Evolutionary conservation across 2,113 vertebrate genomes (phyloP).

Genomic region (Lasiurus cinereus): DNA sequence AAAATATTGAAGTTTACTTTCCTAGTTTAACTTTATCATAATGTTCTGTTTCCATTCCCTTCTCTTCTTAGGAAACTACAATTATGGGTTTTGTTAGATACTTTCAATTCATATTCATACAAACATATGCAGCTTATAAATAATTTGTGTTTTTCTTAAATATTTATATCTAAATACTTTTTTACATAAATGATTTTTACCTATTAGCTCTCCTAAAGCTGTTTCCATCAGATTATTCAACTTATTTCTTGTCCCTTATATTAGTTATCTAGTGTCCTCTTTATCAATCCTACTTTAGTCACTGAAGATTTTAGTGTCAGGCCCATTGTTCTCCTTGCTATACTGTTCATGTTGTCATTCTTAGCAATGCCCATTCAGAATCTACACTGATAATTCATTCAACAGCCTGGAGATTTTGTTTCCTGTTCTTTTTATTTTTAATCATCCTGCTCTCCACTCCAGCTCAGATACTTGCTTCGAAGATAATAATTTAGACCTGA

Average conservation of each 20-base stretch:
- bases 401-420: not conserved
- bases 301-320: not conserved
- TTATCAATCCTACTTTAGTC: not conserved
- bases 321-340: not conserved
- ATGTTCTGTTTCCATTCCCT: not conserved
- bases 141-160: slow-evolving; percentile 16
- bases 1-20: slow-evolving; percentile 20
- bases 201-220: not conserved
- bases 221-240: not conserved
- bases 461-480: not conserved
- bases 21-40: not conserved
- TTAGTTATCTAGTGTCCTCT: not conserved
- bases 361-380: not conserved
- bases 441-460: not conserved
- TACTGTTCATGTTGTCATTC: not conserved
- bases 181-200: not conserved
- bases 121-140: not conserved
- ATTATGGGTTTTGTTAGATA: not conserved
- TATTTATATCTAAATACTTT: not conserved
- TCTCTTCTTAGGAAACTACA: not conserved
- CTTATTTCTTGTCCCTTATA: not conserved
- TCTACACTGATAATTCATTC: not conserved
- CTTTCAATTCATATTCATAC: not conserved
- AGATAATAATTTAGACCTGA: not conserved
- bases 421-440: slow-evolving; percentile 20